Evolutionary conservation across 2,797 vertebrate species (phyloP).

Genomic region (Thunnus albacares): DNA sequence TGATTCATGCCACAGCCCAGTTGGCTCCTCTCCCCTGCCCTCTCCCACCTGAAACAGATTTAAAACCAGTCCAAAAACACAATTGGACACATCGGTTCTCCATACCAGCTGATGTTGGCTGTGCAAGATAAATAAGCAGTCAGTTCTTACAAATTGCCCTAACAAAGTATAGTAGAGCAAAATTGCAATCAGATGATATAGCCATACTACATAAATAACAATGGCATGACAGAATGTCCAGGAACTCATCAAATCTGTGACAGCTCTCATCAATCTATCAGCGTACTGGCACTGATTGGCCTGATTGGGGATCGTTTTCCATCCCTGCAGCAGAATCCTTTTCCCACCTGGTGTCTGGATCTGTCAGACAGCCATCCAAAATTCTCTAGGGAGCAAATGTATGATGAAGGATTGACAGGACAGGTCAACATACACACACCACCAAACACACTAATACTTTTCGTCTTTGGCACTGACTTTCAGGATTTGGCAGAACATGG

Average conservation of each 20-base stretch:
- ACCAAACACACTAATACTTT: conserved; percentile 43
- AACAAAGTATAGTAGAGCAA: conserved; percentile 74
- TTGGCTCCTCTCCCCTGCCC: conserved; percentile 60
- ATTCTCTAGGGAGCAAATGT: conserved; percentile 61
- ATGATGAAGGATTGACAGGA: conserved; percentile 68
- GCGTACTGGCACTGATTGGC: conserved; percentile 69
- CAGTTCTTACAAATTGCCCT: conserved; percentile 77
- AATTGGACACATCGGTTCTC: conserved; percentile 60
- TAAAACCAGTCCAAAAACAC: conserved; percentile 64
- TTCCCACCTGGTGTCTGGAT: conserved; percentile 78
- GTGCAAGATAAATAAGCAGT: conserved; percentile 80
- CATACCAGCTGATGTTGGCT: conserved; percentile 62
- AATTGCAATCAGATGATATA: conserved; percentile 84
- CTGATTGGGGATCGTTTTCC: conserved; percentile 80
- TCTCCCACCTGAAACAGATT: conserved; percentile 80
- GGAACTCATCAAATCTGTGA: conserved; percentile 77
- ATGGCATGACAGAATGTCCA: conserved; percentile 64
- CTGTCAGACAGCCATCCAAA: conserved; percentile 65
- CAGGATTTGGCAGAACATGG: conserved; percentile 40
- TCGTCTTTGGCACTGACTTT: conserved; percentile 40
- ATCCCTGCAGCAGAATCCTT: conserved; percentile 67
- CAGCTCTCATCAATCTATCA: conserved; percentile 84
- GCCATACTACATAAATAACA: conserved; percentile 74
- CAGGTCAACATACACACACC: conserved; percentile 51
- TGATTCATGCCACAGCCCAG: conserved; percentile 65